phyloP scores from a whole-genome alignment of 2,888 invertebrate genomes.

The Eurytoma californica region DNA sequence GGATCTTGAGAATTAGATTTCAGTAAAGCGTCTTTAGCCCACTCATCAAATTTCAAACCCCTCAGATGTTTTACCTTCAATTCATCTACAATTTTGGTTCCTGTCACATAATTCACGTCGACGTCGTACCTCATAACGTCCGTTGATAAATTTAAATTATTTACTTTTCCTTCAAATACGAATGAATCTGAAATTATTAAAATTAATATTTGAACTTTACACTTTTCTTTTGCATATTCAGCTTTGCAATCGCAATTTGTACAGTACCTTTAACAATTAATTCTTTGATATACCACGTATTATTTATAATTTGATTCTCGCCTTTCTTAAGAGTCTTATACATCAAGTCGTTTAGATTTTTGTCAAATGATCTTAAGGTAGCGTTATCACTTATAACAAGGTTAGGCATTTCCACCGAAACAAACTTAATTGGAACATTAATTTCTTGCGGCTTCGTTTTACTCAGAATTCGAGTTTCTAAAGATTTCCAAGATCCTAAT shows the following conservation, averaged over 20 bases:
- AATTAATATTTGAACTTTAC: not conserved
- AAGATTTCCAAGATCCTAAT: slow-evolving; percentile 61
- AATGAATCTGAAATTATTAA: slow-evolving; percentile 67
- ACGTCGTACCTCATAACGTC: slow-evolving; percentile 76
- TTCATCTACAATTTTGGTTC: slow-evolving; percentile 72
- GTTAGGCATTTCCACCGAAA: slow-evolving; percentile 52
- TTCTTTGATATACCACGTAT: slow-evolving; percentile 73
- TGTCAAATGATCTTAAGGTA: slow-evolving; percentile 47
- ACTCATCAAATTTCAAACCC: slow-evolving; percentile 75
- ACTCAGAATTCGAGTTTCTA: slow-evolving; percentile 62
- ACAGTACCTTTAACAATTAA: slow-evolving; percentile 60
- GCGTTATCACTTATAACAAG: slow-evolving; percentile 58
- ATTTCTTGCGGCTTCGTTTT: slow-evolving; percentile 64
- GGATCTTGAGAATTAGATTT: slow-evolving; percentile 65
- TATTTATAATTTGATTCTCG: slow-evolving; percentile 74
- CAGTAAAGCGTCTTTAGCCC: slow-evolving; percentile 75
- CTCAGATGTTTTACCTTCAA: slow-evolving; percentile 74
- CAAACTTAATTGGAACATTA: slow-evolving; percentile 57
- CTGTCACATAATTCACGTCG: slow-evolving; percentile 73
- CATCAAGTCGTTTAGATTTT: slow-evolving; percentile 72
- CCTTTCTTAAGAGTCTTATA: slow-evolving; percentile 77
- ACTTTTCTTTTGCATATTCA: not conserved
- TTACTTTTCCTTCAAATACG: slow-evolving; percentile 72
- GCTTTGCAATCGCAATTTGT: not conserved
- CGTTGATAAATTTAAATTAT: slow-evolving; percentile 75